Conservation (phyloP, 2,888 invertebrate genomes). For the Lamproptera curius region DNA sequence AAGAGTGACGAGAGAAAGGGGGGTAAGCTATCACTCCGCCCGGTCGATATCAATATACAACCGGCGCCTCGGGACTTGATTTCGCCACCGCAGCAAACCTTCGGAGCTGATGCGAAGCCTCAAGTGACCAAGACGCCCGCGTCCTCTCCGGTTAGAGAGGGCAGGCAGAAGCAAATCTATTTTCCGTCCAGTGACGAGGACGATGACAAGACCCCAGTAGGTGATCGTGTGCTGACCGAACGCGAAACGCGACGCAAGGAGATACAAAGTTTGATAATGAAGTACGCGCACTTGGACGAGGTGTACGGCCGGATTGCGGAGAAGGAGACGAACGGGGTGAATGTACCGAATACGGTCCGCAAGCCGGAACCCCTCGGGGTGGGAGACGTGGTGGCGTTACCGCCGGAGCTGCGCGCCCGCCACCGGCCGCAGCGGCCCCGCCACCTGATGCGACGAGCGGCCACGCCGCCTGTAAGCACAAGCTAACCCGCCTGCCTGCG, state of each 20-base stretch:
- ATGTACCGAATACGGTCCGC: conserved; percentile 36
- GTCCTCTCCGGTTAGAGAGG: conserved; percentile 60
- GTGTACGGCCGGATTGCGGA: conserved; percentile 77
- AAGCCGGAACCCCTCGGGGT: conserved; percentile 57
- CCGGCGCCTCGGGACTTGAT: conserved; percentile 70
- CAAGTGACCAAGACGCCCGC: conserved; percentile 54
- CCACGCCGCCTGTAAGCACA: conserved; percentile 77
- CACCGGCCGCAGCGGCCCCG: conserved; percentile 61
- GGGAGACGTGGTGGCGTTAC: conserved; percentile 63
- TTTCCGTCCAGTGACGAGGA: conserved; percentile 73
- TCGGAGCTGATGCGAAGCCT: conserved; percentile 47
- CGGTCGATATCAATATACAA: conserved; percentile 73
- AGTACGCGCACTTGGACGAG: conserved; percentile 89
- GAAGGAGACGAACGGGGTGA: conserved; percentile 50
- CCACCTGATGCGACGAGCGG: conserved; percentile 73
- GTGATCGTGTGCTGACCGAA: conserved; percentile 81
- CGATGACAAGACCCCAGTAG: conserved; percentile 69
- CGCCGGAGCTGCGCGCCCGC: conserved; percentile 66
- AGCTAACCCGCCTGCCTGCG: conserved; percentile 61
- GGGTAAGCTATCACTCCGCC: conserved; percentile 71
- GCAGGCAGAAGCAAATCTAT: conserved; percentile 68
- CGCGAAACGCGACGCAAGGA: conserved; percentile 90
- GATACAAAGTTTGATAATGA: conserved; percentile 88
- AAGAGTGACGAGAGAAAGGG: conserved; percentile 79
- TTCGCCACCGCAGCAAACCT: conserved; percentile 64